These are phyloP conservation scores for Astropecten irregularis DNA, from an alignment of 53 echinoderm and acorn worm species.

Conservation along the genomic window DNA sequence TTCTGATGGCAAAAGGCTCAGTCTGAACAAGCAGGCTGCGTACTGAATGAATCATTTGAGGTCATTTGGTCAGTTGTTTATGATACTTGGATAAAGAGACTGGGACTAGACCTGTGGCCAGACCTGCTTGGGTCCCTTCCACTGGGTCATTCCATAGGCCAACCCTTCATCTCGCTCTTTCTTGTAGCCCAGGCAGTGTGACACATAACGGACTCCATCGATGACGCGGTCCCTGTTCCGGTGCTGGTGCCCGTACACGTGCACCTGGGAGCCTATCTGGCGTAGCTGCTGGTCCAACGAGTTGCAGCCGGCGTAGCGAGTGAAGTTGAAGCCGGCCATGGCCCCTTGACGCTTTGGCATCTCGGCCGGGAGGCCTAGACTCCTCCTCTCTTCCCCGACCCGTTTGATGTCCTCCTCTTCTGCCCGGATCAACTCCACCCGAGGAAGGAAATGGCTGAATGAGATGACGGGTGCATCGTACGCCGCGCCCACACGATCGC, in stretches of 20 bases:
- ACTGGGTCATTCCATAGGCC: conserved; percentile 77
- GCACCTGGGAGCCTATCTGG: conserved; percentile 64
- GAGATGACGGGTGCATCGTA: conserved; percentile 94
- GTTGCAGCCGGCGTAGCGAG: conserved; percentile 88
- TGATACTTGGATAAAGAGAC: not conserved
- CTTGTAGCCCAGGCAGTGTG: conserved; percentile 91
- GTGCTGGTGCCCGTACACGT: conserved; percentile 96
- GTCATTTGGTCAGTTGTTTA: not conserved
- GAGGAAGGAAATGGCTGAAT: conserved; percentile 94
- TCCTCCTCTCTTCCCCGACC: conserved; percentile 63
- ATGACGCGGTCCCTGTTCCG: conserved; percentile 88
- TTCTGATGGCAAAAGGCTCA: no score
- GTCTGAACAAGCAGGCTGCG: no score
- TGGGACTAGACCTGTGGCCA: conserved; percentile 51
- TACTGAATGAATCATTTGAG: no score
- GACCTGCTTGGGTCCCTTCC: conserved; percentile 97
- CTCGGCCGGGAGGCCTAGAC: conserved; percentile 60
- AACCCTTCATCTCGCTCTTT: conserved; percentile 83
- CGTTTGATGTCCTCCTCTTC: conserved; percentile 61
- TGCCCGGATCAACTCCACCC: conserved; percentile 81
- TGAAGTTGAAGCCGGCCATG: conserved; percentile 91
- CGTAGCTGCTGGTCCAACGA: conserved; percentile 82
- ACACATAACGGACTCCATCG: conserved; percentile 88
- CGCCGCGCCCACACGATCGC: conserved; percentile 44
- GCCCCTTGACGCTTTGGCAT: conserved; percentile 83